A percentile compares a stretch with the other conserved stretches of the same genome.
phyloP scores from a whole-genome alignment of 2,113 vertebrate genomes.

The Cyanoramphus novaezelandiae region DNA sequence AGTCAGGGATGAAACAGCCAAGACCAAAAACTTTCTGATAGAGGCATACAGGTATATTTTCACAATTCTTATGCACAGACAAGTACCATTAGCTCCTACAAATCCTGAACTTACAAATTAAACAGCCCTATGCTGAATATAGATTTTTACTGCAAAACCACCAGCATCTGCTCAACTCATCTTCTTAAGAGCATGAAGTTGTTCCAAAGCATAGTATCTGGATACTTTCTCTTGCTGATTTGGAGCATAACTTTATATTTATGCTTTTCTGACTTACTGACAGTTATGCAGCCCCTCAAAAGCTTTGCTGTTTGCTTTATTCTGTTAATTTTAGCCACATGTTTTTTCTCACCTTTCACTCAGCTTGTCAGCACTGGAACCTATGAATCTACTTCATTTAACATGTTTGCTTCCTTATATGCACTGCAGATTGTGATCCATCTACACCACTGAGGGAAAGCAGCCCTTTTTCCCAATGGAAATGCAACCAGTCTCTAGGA shows the following conservation, averaged over 20 bases:
- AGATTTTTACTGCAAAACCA: background rate
- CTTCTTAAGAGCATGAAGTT: background rate
- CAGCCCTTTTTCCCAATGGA: background rate
- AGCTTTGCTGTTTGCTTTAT: background rate
- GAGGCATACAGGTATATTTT: background rate
- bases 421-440: background rate
- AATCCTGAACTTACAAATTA: background rate
- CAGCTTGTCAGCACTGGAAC: constrained; percentile 10
- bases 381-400: background rate
- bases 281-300: background rate
- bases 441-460: background rate
- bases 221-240: background rate
- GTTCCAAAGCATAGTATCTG: background rate
- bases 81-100: background rate
- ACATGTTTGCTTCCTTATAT: background rate
- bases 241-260: background rate
- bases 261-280: background rate
- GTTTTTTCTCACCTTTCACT: constrained; percentile 10
- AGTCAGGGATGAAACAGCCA: background rate
- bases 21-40: background rate
- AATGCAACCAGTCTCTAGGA: background rate
- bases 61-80: background rate
- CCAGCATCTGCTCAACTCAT: background rate
- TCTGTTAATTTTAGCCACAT: constrained; percentile 2
- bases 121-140: background rate